phyloP scores from a whole-genome alignment of 30 jellyfish, hydroid and myxozoan species.

The Nemopilema nomurai region DNA sequence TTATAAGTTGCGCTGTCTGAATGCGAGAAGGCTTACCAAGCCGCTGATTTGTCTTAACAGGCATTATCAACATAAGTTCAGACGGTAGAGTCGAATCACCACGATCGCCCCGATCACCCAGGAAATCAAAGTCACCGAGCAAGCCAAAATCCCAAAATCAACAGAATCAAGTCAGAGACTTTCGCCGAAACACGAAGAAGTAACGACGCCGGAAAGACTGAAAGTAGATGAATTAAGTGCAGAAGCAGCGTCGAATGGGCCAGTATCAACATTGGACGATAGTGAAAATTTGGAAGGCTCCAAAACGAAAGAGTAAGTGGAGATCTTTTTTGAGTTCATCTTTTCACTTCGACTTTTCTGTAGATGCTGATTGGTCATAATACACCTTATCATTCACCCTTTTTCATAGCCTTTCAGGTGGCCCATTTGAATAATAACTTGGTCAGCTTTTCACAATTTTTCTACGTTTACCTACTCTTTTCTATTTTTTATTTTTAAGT shows the following conservation, averaged over 20 bases:
- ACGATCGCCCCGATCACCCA: slow-evolving; percentile 54
- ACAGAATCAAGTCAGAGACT: background rate
- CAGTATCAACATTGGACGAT: background rate
- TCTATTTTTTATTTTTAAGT: too few relatives aligned
- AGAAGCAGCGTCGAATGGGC: slow-evolving; percentile 29
- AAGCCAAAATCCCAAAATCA: slow-evolving; percentile 14
- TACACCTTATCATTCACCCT: too few relatives aligned
- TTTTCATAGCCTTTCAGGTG: too few relatives aligned
- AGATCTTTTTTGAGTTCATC: background rate
- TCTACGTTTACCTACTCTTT: too few relatives aligned
- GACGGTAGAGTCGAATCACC: slow-evolving; percentile 69
- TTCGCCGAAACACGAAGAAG: background rate
- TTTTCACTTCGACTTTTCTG: too few relatives aligned
- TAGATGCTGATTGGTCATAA: too few relatives aligned
- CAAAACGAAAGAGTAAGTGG: background rate
- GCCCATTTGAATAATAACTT: too few relatives aligned
- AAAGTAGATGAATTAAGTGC: background rate
- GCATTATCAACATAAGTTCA: slow-evolving; percentile 47
- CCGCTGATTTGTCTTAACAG: background rate
- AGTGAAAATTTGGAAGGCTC: background rate
- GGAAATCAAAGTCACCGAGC: slow-evolving; percentile 37
- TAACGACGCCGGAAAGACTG: background rate
- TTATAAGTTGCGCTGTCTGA: too few relatives aligned
- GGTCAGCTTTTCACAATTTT: too few relatives aligned
- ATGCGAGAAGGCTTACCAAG: too few relatives aligned